Conservation (phyloP, 2,113 vertebrate species). For the Neolamprologus hecqui region DNA sequence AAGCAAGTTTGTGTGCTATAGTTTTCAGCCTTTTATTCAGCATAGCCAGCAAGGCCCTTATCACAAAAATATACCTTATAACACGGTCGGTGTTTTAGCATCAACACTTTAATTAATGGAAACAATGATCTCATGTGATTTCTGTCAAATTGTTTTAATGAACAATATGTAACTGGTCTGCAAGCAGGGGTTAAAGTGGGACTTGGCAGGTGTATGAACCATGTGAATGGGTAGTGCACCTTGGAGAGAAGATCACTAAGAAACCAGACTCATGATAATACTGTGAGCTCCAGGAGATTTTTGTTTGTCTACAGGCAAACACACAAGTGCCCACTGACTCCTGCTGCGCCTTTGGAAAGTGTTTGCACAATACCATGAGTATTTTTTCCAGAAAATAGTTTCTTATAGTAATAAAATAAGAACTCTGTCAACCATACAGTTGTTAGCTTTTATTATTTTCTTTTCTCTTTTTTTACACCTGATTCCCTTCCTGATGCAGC, state of each 20-base stretch:
- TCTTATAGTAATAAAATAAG: not conserved
- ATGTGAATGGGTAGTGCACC: not conserved
- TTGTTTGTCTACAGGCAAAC: not conserved
- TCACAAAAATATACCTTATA: not conserved
- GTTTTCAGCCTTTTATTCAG: not conserved
- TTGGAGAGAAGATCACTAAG: not conserved
- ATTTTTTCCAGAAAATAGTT: not conserved
- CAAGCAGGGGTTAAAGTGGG: not conserved
- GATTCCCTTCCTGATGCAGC: not conserved
- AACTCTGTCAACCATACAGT: not conserved
- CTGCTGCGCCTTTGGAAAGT: not conserved
- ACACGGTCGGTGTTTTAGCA: not conserved
- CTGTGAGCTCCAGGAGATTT: not conserved
- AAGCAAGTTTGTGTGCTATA: not conserved
- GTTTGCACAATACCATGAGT: not conserved
- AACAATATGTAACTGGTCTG: not conserved
- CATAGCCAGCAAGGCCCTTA: not conserved
- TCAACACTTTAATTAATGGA: not conserved
- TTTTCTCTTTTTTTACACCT: not conserved
- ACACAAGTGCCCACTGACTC: not conserved
- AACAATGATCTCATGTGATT: not conserved
- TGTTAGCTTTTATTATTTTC: not conserved
- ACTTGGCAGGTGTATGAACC: not conserved
- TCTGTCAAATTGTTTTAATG: not conserved
- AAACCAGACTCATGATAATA: not conserved